Percentiles rank a stretch among this genome's conserved stretches.
These are phyloP conservation scores for Delphinus delphis DNA, from an alignment of 2,113 vertebrate genomes.

Conservation along the genomic window DNA sequence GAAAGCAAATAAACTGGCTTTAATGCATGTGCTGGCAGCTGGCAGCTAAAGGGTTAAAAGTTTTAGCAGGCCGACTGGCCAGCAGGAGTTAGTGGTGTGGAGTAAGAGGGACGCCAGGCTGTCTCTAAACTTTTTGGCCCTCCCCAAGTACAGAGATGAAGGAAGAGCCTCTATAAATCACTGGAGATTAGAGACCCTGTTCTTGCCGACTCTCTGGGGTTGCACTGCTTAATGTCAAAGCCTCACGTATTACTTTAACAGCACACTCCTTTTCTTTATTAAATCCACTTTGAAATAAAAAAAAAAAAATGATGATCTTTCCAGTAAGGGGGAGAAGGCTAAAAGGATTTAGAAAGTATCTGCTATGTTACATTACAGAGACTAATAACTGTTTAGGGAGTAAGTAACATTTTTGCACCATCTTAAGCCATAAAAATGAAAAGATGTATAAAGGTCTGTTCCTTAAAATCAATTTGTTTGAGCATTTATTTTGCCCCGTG, in stretches of 20 bases:
- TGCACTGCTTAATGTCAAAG: constrained; percentile 97
- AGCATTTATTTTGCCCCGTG: constrained; percentile 47
- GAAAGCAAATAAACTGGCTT: constrained; percentile 82
- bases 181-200: constrained; percentile 98
- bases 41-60: constrained; percentile 87
- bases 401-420: constrained; percentile 87
- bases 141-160: constrained; percentile 92
- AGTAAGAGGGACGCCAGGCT: constrained; percentile 94
- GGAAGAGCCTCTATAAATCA: constrained; percentile 99
- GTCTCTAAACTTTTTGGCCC: constrained; percentile 97
- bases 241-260: constrained; percentile 94
- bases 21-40: constrained; percentile 73
- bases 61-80: constrained; percentile 83
- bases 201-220: constrained; percentile 91
- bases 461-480: constrained; percentile 73
- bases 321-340: constrained; percentile 88
- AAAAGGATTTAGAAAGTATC: constrained; percentile 93
- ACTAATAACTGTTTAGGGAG: constrained; percentile 89
- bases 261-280: constrained; percentile 93
- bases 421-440: constrained; percentile 82
- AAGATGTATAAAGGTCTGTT: constrained; percentile 79
- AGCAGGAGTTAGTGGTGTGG: constrained; percentile 88
- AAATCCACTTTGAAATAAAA: constrained; percentile 92
- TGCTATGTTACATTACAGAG: constrained; percentile 91
- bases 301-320: constrained; percentile 90